Percentiles rank a stretch among this genome's conserved stretches.
These are phyloP conservation scores for Clavelina lepadiformis DNA, from an alignment of 23 tunicate genomes.

Conservation along the genomic window DNA sequence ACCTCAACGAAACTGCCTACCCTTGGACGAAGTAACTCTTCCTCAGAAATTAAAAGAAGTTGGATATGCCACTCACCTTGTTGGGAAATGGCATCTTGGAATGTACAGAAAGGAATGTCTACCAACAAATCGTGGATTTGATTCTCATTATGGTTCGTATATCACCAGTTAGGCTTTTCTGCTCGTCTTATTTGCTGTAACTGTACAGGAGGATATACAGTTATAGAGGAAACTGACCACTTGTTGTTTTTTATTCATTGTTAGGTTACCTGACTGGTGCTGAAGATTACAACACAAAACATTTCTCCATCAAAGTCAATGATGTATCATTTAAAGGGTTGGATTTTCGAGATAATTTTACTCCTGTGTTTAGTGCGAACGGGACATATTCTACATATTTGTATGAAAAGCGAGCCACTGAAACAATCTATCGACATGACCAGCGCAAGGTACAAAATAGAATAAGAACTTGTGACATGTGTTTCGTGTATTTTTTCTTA, in stretches of 20 bases:
- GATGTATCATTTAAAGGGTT: constrained; percentile 44
- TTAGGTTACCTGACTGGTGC: constrained; percentile 81
- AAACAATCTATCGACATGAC: constrained; percentile 45
- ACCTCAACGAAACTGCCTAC: constrained; percentile 72
- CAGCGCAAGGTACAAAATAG: constrained; percentile 29
- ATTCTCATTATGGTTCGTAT: constrained; percentile 86
- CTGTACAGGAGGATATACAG: too few species aligned
- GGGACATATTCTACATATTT: constrained; percentile 89
- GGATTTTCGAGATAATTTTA: constrained; percentile 74
- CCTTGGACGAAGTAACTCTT: constrained; percentile 78
- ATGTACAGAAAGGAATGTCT: constrained; percentile 75
- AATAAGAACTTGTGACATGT: too few species aligned
- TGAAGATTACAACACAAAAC: constrained; percentile 88
- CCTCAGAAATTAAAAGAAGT: constrained; percentile 89
- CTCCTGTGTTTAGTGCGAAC: constrained; percentile 54
- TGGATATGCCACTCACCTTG: constrained; percentile 86
- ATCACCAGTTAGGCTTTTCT: too few species aligned
- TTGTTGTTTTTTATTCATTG: not conserved
- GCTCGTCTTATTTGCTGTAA: too few species aligned
- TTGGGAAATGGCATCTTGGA: constrained; percentile 99
- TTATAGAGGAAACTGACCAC: too few species aligned
- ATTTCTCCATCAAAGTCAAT: constrained; percentile 24
- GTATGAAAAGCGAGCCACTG: constrained; percentile 46
- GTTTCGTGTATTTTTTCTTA: too few species aligned
- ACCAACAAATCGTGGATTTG: constrained; percentile 90